Conservation (phyloP, 2,797 vertebrate genomes). For the Myiotriccus ornatus region DNA sequence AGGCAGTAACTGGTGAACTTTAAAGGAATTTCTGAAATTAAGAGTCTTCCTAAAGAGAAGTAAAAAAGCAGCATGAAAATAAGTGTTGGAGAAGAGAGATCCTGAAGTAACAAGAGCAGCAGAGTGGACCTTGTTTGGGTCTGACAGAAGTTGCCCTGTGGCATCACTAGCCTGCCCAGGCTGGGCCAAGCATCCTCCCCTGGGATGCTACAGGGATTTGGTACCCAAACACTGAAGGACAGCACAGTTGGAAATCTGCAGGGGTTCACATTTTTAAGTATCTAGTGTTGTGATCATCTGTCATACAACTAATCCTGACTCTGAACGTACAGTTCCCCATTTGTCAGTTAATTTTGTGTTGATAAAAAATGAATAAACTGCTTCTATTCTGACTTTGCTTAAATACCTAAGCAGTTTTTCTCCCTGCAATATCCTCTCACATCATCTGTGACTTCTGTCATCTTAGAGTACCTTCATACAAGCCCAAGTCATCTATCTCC, state of each 20-base stretch:
- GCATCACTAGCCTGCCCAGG: background rate
- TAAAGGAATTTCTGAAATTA: background rate
- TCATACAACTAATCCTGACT: background rate
- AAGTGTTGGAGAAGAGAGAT: background rate
- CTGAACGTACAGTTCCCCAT: background rate
- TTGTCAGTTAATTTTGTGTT: background rate
- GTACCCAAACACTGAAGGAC: fast-evolving
- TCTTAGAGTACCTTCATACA: background rate
- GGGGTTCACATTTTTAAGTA: background rate
- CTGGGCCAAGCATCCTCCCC: background rate
- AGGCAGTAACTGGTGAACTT: background rate
- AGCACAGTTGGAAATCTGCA: background rate
- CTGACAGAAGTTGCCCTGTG: background rate
- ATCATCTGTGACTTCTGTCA: background rate
- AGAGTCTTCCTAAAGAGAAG: background rate
- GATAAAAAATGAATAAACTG: background rate
- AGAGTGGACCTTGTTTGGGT: background rate
- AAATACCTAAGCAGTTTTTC: background rate
- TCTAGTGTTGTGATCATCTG: background rate
- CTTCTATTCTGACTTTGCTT: background rate
- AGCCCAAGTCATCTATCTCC: background rate
- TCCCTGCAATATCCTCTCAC: background rate
- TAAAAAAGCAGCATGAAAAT: background rate
- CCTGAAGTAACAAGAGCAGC: background rate
- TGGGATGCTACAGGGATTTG: background rate